Base-by-base conservation (phyloP, 2,888 invertebrate genomes). In the Sussaba pulchella region DNA sequence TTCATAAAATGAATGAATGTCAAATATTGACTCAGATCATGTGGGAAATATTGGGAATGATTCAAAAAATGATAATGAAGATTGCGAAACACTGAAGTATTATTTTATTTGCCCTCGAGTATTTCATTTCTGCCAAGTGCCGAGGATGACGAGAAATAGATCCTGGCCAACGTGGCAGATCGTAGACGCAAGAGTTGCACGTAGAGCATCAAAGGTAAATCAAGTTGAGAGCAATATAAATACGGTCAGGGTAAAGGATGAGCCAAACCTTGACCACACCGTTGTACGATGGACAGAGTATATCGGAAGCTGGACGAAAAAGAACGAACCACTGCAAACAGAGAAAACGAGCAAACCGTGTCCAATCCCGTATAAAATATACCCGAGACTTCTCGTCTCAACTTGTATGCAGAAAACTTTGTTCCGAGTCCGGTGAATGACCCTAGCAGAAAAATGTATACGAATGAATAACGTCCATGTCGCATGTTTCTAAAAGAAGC, bases 341-440 rank as follows among this genome's bases (percentile, higher is more conserved):
- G 12, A n/a, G 4, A 52, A 10, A 52, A 24, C 12, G 12, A 10
- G 24, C 4, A 21, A 12, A 52, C 59, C 41, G 24, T 52, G 72
- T 64, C 63, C 78, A 78, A 69, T 73, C 67, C 63, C 59, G 50
- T 50, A 36, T 21, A 54, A 57, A 69, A 79, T 70, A 79, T 70
- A 79, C 70, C 57, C 64, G 41, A 26, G 64, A 43, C 26, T 41
- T 0, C n/a, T 31, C 19, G 21, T 47, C 50, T 10, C 17, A 26
- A 12, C 24, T 31, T 69, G 73, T 59, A 52, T 12, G 14, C 39
- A 74, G 54, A 67, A 75, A 80, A 80, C 66, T 75, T 75, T 74
- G 64, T 8, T 71, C 45, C 66, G 69, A 47, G 66, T 72, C 52
- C 71, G 45, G 26, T 21, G 43, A 67, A 31, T 43, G 52, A 67